phyloP scores from a whole-genome alignment of 2,888 invertebrate species.

The Sinotaia quadrata region DNA sequence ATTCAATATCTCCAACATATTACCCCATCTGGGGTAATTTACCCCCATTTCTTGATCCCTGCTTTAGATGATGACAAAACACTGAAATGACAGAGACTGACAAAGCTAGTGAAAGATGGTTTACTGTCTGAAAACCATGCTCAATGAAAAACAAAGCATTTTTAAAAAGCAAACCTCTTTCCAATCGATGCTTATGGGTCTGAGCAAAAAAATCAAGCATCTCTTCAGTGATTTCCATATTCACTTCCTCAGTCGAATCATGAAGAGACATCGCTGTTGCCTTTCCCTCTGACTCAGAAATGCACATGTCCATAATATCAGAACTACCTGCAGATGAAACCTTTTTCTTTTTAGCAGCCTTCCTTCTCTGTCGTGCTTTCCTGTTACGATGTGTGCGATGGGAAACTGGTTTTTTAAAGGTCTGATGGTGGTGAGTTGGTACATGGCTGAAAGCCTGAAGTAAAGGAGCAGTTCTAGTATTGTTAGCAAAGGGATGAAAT shows the following conservation, averaged over 20 bases:
- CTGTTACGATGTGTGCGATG: constrained; percentile 5
- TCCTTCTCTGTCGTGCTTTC: constrained; percentile 12
- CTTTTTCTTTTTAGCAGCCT: constrained; percentile 1
- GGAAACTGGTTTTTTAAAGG: constrained; percentile 9
- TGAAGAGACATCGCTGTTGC: constrained; percentile 13
- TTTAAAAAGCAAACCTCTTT: constrained; percentile 62
- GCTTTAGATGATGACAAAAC: too few relatives aligned
- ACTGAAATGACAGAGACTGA: too few relatives aligned
- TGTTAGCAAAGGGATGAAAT: background rate
- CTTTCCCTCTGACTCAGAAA: constrained; percentile 14
- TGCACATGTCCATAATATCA: constrained; percentile 8
- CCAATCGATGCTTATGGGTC: constrained; percentile 76
- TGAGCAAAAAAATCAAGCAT: constrained; percentile 78
- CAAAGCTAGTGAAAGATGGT: too few relatives aligned
- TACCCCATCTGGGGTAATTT: too few relatives aligned
- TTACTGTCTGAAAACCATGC: too few relatives aligned
- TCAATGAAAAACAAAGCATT: too few relatives aligned
- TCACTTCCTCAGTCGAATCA: constrained; percentile 66
- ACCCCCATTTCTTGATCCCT: too few relatives aligned
- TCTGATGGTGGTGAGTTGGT: background rate
- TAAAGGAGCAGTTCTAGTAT: background rate
- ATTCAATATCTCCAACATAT: too few relatives aligned
- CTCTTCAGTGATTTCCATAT: constrained; percentile 79
- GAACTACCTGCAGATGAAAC: background rate
- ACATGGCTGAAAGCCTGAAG: background rate